Conservation (phyloP, 1,140 invertebrate genomes). For the Drosophila sproati region DNA sequence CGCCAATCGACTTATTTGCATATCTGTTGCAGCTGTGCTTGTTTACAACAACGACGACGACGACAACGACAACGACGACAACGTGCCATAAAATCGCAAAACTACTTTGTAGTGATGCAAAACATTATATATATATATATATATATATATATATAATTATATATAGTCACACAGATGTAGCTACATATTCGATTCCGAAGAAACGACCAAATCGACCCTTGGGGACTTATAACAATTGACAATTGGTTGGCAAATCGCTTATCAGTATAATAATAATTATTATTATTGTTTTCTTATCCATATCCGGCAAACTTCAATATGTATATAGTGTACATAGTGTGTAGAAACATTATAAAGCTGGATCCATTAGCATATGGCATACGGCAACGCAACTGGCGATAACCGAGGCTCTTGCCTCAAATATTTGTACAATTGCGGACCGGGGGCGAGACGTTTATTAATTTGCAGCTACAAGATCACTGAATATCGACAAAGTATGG, state of each 20-base stretch:
- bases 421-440: slow-evolving; percentile 71
- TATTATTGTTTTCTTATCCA: slow-evolving; percentile 34
- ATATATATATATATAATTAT: slow-evolving; percentile 8
- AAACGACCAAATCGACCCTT: not conserved
- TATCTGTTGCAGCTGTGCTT: slow-evolving; percentile 77
- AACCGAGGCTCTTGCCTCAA: slow-evolving; percentile 49
- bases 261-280: slow-evolving; percentile 19
- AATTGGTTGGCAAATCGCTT: slow-evolving; percentile 10
- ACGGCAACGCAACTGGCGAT: slow-evolving; percentile 36
- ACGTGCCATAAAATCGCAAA: slow-evolving; percentile 48
- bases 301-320: slow-evolving; percentile 26
- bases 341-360: slow-evolving; percentile 19
- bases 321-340: not conserved
- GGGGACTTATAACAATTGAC: slow-evolving; percentile 15
- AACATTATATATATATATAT: slow-evolving; percentile 7
- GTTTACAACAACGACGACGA: slow-evolving; percentile 61
- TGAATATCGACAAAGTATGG: slow-evolving; percentile 58
- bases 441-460: slow-evolving; percentile 56
- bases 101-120: slow-evolving; percentile 4
- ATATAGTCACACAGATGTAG: not conserved
- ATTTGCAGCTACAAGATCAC: slow-evolving; percentile 77
- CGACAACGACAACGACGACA: slow-evolving; percentile 41
- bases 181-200: not conserved
- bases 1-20: slow-evolving; percentile 62
- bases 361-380: slow-evolving; percentile 66